A percentile compares a stretch with the other conserved stretches of the same genome.
Evolutionary conservation across 2,888 invertebrate species (phyloP).

Genomic region (Osmoderma eremita): DNA sequence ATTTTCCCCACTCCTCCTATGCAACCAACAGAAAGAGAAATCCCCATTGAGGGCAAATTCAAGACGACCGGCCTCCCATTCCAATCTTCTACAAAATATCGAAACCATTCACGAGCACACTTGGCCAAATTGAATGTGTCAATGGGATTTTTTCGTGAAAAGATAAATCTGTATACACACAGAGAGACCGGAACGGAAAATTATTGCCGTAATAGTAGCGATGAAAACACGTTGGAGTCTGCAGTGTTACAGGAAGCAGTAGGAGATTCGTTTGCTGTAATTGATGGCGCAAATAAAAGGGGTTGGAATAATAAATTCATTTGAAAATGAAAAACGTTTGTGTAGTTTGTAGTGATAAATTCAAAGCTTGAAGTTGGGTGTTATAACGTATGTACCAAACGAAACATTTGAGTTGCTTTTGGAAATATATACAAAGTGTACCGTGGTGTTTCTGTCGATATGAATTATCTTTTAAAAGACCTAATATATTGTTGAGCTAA

Average conservation of each 20-base stretch:
- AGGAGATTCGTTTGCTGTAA: not conserved
- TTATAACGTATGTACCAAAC: too few relatives aligned
- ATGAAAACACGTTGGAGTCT: conserved; percentile 9
- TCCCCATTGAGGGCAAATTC: conserved; percentile 7
- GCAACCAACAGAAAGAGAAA: conserved; percentile 12
- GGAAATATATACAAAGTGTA: not conserved
- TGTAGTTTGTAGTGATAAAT: too few relatives aligned
- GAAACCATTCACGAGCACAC: conserved; percentile 48
- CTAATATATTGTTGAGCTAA: not conserved
- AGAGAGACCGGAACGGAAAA: conserved; percentile 42
- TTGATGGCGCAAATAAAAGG: not conserved
- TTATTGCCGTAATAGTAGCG: conserved; percentile 30
- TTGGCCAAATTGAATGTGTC: conserved; percentile 59
- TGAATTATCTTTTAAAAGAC: not conserved
- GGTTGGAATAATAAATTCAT: not conserved
- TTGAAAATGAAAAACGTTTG: not conserved
- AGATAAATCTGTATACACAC: conserved; percentile 57
- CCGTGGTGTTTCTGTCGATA: not conserved
- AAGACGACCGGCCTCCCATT: not conserved
- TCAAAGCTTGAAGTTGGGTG: too few relatives aligned
- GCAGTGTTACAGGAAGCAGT: conserved; percentile 2
- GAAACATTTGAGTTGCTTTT: not conserved
- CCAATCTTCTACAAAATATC: conserved; percentile 40
- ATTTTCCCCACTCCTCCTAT: not conserved
- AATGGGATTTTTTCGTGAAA: conserved; percentile 57